Evolutionary conservation across 2,797 vertebrate genomes (phyloP).

Genomic region (Sebastes itinus): DNA sequence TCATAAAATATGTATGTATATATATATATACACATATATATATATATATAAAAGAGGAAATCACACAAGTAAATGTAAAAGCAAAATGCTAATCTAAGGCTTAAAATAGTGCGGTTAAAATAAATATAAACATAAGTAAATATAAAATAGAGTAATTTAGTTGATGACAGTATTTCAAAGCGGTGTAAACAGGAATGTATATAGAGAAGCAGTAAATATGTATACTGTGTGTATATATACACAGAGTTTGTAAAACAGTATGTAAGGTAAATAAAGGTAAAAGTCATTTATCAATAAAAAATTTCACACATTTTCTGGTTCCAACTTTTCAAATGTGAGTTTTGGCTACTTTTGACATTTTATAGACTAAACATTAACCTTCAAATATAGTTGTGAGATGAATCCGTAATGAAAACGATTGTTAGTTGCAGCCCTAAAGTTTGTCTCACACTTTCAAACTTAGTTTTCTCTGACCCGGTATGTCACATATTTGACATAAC

Average conservation of each 20-base stretch:
- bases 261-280: no score
- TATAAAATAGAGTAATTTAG: no score
- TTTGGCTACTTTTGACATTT: not conserved
- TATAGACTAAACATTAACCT: not conserved
- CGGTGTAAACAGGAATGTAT: no score
- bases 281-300: not conserved
- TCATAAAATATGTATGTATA: no score
- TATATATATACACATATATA: no score
- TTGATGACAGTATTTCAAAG: no score
- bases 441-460: not conserved
- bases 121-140: not conserved
- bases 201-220: accelerated
- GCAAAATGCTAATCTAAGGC: no score
- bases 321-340: not conserved
- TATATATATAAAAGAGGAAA: no score
- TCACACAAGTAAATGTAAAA: no score
- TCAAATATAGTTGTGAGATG: not conserved
- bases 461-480: not conserved
- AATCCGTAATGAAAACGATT: not conserved
- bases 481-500: not conserved
- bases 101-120: no score
- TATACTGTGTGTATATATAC: no score
- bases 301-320: not conserved
- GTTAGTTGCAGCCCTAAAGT: not conserved
- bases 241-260: no score